Percentiles rank a stretch among this genome's conserved stretches.
phyloP scores from a whole-genome alignment of 1,140 invertebrate genomes.

The Leptopilina boulardi region DNA sequence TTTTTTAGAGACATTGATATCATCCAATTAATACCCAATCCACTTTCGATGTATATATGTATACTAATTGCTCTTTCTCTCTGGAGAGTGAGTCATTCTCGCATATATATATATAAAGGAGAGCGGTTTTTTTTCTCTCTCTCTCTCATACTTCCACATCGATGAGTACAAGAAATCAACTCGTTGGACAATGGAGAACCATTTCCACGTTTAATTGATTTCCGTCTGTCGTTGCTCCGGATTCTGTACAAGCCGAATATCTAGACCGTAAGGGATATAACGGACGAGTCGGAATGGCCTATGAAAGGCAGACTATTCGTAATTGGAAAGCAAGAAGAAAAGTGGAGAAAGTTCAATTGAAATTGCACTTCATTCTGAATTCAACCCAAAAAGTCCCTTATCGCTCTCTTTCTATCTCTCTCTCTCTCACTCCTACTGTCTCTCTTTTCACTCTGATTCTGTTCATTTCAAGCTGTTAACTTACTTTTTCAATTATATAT shows the following conservation, averaged over 20 bases:
- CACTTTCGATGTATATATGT: too few relatives aligned
- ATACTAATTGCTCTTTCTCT: not conserved
- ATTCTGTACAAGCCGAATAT: not conserved
- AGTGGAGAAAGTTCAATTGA: constrained; percentile 12
- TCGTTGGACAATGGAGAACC: constrained; percentile 48
- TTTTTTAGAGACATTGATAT: too few relatives aligned
- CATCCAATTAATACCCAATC: too few relatives aligned
- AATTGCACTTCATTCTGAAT: not conserved
- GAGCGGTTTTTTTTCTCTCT: too few relatives aligned
- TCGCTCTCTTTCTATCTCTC: not conserved
- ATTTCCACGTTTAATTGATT: constrained; percentile 51
- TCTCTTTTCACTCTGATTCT: not conserved
- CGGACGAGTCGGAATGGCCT: not conserved
- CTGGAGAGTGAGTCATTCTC: not conserved
- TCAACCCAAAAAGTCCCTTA: not conserved
- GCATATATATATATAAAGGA: too few relatives aligned
- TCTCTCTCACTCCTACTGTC: too few relatives aligned
- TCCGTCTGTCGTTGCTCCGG: constrained; percentile 26
- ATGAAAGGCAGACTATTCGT: not conserved
- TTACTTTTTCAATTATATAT: constrained; percentile 14
- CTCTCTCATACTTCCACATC: not conserved
- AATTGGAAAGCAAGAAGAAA: constrained; percentile 18
- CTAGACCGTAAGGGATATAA: constrained; percentile 21
- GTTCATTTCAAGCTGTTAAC: not conserved
- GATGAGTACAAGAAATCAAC: constrained; percentile 42